phyloP scores from a whole-genome alignment of 2,888 invertebrate genomes.

The Leucoptera coffeella region DNA sequence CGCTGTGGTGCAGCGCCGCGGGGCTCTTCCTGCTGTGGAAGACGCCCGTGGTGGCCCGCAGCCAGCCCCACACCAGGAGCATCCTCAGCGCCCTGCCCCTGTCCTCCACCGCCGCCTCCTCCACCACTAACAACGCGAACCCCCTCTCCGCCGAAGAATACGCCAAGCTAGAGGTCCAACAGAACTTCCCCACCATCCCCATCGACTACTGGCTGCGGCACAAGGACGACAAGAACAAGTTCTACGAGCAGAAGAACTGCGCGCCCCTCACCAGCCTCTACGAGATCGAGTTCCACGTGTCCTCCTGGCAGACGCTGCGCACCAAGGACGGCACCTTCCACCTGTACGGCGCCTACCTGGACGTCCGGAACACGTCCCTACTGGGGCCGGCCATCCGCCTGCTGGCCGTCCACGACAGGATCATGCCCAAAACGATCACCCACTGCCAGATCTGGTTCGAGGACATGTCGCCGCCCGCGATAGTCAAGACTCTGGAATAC shows the following conservation, averaged over 20 bases:
- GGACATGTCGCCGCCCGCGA: conserved; percentile 72
- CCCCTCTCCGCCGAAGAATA: no score
- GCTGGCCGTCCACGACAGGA: conserved; percentile 83
- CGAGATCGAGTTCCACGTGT: conserved; percentile 88
- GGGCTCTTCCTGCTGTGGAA: no score
- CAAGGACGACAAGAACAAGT: conserved; percentile 69
- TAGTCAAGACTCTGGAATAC: conserved; percentile 79
- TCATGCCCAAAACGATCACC: conserved; percentile 75
- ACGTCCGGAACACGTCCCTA: conserved; percentile 68
- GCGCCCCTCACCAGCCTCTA: conserved; percentile 83
- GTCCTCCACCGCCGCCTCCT: no score
- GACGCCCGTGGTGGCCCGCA: no score
- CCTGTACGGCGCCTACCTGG: conserved; percentile 85
- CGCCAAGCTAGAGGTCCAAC: no score
- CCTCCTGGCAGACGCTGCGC: conserved; percentile 85
- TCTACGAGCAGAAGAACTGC: conserved; percentile 63
- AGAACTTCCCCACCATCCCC: conserved; percentile 78
- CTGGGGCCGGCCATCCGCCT: conserved; percentile 81
- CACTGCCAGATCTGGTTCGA: conserved; percentile 90
- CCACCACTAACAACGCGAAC: no score
- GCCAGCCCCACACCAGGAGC: no score
- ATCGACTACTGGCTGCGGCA: conserved; percentile 80
- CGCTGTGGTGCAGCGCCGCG: no score
- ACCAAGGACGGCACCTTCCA: conserved; percentile 85
- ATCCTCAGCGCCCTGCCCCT: no score